Evolutionary conservation across 2,797 vertebrate species (phyloP), one percentile per base, ranked within the genome.

Genomic region (Buceros bicornis): DNA sequence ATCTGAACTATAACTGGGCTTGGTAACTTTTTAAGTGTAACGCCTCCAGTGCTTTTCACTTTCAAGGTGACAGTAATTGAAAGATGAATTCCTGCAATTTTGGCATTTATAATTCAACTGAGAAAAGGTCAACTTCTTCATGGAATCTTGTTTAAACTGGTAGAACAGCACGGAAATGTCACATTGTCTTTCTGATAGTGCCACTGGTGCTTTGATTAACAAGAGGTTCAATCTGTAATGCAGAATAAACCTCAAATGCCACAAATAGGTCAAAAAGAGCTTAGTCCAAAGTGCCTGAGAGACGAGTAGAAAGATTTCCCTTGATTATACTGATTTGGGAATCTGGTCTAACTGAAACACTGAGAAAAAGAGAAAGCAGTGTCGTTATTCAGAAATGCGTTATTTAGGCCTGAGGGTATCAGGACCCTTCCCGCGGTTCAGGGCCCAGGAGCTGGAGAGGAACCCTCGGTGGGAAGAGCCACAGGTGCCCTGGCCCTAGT

Each of bases 81-180:
- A 96, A 95, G 92, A 95, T 67, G 91, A 90, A 61, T 57, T 92
- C 65, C n/a, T 66, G 85, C 54, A 79, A 93, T 93, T 90, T 95
- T 98, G 96, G 88, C 94, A 90, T 97, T 97, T 97, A 93, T 96
- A 95, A 97, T 97, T 87, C 6, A 5, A 60, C 87, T 62, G 64
- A 22, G 47, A 78, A 97, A 97, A 98, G 97, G 96, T 97, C 97
- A 97, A 2, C 65, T 95, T 97, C 94, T 89, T 96, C 78, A 81
- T 61, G 72, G 89, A 91, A 93, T 82, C 64, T 69, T 67, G 35
- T 60, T 78, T 76, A 64, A 96, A 93, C 58, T 82, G 60, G 92
- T 42, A 15, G 95, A 93, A 94, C 8, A 18, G 60, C 40, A 11
- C 14, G 48, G 90, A 96, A 97, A 97, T 93, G 88, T 95, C 91